Percentiles rank a stretch among this genome's conserved stretches.
phyloP scores from a whole-genome alignment of 2,113 vertebrate genomes.

The Pterocles orientalis region DNA sequence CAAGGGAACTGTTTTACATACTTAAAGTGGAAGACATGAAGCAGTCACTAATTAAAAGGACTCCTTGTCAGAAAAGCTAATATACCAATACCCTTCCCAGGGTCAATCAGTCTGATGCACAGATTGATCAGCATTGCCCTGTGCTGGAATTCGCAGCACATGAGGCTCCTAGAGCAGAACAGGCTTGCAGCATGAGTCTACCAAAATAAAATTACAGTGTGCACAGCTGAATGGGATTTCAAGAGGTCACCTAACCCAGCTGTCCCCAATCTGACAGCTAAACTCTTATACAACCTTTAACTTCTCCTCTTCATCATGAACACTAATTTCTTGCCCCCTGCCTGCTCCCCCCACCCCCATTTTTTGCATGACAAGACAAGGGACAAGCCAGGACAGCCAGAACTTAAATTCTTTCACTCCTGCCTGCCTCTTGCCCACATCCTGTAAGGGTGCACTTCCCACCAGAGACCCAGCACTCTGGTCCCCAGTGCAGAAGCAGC shows the following conservation, averaged over 20 bases:
- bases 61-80: not conserved
- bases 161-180: not conserved
- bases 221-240: not conserved
- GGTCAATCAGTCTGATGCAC: not conserved
- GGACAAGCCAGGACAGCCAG: not conserved
- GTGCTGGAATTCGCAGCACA: not conserved
- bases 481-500: not conserved
- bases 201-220: not conserved
- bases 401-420: not conserved
- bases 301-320: not conserved
- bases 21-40: not conserved
- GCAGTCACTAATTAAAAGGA: not conserved
- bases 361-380: not conserved
- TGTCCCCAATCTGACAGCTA: not conserved
- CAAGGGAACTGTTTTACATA: not conserved
- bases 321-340: not conserved
- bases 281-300: not conserved
- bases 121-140: not conserved
- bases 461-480: not conserved
- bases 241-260: not conserved
- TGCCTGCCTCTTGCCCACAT: not conserved
- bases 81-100: not conserved
- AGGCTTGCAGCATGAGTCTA: not conserved
- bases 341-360: rapidly evolving
- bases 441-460: not conserved